Evolutionary conservation across 2,888 invertebrate genomes (phyloP).

Genomic region (Pharmacophagus antenor): DNA sequence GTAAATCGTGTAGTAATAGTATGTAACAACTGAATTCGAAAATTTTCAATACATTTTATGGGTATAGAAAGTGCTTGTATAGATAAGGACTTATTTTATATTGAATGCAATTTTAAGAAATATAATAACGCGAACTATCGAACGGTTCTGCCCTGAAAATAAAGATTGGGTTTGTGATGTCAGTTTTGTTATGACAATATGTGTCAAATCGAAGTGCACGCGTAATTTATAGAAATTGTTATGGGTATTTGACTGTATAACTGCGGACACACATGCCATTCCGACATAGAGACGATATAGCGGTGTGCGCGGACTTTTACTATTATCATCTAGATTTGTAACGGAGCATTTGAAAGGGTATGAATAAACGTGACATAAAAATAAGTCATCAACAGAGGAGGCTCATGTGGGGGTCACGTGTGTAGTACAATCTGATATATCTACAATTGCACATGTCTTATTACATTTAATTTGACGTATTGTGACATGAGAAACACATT

Average conservation of each 20-base stretch:
- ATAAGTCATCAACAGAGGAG: constrained; percentile 16
- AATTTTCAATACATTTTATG: not conserved
- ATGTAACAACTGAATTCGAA: not conserved
- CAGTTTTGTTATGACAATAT: not conserved
- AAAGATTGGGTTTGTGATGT: not conserved
- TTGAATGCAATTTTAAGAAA: not conserved
- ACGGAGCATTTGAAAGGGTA: constrained; percentile 23
- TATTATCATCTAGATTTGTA: constrained; percentile 31
- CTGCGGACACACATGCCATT: not conserved
- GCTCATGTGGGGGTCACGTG: constrained; percentile 10
- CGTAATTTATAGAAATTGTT: constrained; percentile 3
- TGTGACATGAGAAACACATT: no score
- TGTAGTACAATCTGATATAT: no score
- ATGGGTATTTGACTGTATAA: constrained; percentile 9
- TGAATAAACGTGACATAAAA: constrained; percentile 9
- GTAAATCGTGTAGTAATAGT: not conserved
- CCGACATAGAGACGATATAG: not conserved
- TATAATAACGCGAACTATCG: not conserved
- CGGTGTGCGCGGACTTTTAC: constrained; percentile 30
- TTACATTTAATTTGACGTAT: no score
- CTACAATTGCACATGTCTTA: no score
- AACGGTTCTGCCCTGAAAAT: not conserved
- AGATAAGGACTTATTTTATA: not conserved
- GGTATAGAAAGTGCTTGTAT: not conserved
- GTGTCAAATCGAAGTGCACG: constrained; percentile 5